Base-by-base conservation (phyloP, 2,797 vertebrate genomes). In the Aldrovandia affinis region DNA sequence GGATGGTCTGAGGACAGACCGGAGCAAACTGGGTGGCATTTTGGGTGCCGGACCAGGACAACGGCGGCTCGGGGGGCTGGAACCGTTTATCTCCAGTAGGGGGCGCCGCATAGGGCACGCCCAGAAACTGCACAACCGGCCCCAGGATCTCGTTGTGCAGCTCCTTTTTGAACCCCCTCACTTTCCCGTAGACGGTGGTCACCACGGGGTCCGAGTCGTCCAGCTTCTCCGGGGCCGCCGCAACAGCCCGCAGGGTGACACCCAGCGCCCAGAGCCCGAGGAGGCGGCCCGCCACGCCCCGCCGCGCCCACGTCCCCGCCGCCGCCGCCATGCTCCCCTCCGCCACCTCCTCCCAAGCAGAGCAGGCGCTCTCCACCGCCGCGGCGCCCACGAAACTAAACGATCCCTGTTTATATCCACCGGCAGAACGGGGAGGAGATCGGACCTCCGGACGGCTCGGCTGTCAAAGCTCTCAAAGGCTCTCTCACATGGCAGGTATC, bases 1-100 rank as follows among this genome's bases (percentile, higher is more conserved):
- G 95, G 89, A 96, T 95, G 91, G 96, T 96, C 93, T 96, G 96
- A 52, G 96, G 96, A 87, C 96, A 96, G n/a, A 96, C 96, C n/a
- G 96, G 95, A 86, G 95, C 95, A 93, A 96, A 96, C 33, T 96
- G 96, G 22, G 95, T 96, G 44, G 95, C 94, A 80, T 96, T 96
- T 91, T 91, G 95, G 86, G 94, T 88, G 83, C 95, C 94, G 83
- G 95, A 91, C 96, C 96, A 96, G 22, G 95, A 90, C 85, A 90
- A 91, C 0, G 95, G 96, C 47, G 95, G 95, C 86, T 96, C 96
- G 0, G 96, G 96, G 89, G 96, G 95, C 84, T 96, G 96, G 81
- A 96, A 96, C 85, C 96, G 95, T 80, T 91, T 95, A 73, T 95
- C 95, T 55, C 95, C 95, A 0, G 93, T 94, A 0, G 96, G 96